Conservation (phyloP, 2,797 vertebrate species). For the Geotrypetes seraphini region DNA sequence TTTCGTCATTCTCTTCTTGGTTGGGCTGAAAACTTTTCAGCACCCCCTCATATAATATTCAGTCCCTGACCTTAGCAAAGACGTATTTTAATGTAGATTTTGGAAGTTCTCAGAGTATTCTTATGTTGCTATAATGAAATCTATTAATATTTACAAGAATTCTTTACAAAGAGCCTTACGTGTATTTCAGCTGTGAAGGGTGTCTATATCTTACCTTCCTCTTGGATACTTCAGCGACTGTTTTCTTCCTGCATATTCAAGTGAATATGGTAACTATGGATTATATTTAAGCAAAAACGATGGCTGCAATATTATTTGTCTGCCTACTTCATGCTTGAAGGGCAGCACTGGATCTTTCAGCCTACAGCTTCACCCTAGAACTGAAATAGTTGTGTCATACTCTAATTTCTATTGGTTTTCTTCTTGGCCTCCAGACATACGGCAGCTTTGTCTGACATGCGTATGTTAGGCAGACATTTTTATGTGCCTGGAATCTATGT, state of each 20-base stretch:
- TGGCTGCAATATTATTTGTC: conserved; percentile 10
- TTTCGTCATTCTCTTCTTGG: too few relatives aligned
- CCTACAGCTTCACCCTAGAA: conserved; percentile 14
- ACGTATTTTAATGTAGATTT: too few relatives aligned
- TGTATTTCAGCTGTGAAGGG: too few relatives aligned
- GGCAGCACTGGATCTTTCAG: conserved; percentile 17
- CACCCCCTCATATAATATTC: too few relatives aligned
- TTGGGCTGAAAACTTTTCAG: too few relatives aligned
- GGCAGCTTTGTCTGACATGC: conserved; percentile 26
- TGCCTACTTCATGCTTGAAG: conserved; percentile 12
- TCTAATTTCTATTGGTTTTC: conserved; percentile 29
- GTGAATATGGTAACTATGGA: neutral
- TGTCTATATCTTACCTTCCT: too few relatives aligned
- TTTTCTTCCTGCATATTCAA: conserved; percentile 8
- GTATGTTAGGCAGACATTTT: conserved; percentile 29
- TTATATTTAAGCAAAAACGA: conserved; percentile 22
- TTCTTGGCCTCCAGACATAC: conserved; percentile 35
- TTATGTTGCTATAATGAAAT: too few relatives aligned
- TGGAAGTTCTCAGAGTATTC: too few relatives aligned
- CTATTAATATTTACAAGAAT: too few relatives aligned
- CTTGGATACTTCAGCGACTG: rapidly evolving
- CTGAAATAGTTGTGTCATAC: conserved; percentile 27
- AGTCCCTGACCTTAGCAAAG: too few relatives aligned
- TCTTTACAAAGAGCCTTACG: too few relatives aligned
- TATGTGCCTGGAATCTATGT: conserved; percentile 11